A percentile compares a stretch with the other conserved stretches of the same genome.
These are phyloP conservation scores for Malachius bipustulatus DNA, from an alignment of 2,888 invertebrate genomes.

Conservation along the genomic window DNA sequence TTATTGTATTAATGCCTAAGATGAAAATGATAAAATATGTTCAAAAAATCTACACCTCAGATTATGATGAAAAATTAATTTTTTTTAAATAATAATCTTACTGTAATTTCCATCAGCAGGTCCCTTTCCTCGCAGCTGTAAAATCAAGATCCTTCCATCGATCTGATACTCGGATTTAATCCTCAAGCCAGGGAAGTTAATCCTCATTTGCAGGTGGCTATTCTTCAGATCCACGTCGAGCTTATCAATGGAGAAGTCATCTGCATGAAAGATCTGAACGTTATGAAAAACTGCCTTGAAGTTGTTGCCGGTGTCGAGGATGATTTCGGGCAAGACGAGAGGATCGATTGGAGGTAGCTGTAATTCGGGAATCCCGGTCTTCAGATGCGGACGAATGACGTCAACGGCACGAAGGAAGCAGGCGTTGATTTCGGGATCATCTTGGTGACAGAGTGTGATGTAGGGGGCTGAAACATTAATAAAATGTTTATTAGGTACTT, in stretches of 20 bases:
- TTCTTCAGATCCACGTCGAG: slow-evolving; percentile 38
- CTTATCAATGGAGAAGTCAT: slow-evolving; percentile 43
- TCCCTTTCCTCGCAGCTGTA: slow-evolving; percentile 11
- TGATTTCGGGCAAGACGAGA: slow-evolving; percentile 50
- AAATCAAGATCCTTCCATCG: slow-evolving; percentile 11
- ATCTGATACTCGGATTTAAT: slow-evolving; percentile 11
- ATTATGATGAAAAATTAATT: too few relatives aligned
- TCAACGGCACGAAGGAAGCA: slow-evolving; percentile 50
- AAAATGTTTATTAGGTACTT: slow-evolving; percentile 5
- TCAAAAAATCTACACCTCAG: too few relatives aligned
- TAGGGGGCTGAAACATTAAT: slow-evolving; percentile 45
- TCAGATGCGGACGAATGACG: slow-evolving; percentile 42
- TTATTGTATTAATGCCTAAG: too few relatives aligned
- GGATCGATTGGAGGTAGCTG: slow-evolving; percentile 57
- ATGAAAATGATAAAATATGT: too few relatives aligned
- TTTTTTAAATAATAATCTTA: too few relatives aligned
- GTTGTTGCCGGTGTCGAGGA: slow-evolving; percentile 43
- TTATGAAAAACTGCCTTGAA: slow-evolving; percentile 22
- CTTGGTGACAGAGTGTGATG: slow-evolving; percentile 51
- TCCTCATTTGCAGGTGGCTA: slow-evolving; percentile 40
- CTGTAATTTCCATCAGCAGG: slow-evolving; percentile 14
- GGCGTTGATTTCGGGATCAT: slow-evolving; percentile 45
- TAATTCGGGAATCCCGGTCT: slow-evolving; percentile 50
- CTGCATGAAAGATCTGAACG: slow-evolving; percentile 47
- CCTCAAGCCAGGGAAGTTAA: slow-evolving; percentile 8